Conservation (phyloP, 2,113 vertebrate genomes). For the Anas platyrhynchos region DNA sequence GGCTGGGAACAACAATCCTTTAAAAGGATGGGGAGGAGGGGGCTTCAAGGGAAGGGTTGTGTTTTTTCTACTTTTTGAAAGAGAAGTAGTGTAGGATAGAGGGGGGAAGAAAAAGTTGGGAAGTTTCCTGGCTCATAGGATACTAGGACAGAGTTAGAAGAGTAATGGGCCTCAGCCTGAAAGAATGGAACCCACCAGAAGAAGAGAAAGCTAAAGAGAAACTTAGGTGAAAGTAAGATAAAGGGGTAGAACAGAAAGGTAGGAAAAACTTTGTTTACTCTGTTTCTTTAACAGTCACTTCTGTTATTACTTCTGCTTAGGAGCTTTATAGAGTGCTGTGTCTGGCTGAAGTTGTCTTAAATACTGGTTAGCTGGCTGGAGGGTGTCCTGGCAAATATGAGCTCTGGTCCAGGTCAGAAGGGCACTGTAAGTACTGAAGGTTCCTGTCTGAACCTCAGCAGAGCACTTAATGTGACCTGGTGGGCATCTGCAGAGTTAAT, state of each 20-base stretch:
- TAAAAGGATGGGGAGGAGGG: neutral
- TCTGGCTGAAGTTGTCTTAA: fast-evolving
- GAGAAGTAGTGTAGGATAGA: fast-evolving
- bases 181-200: neutral
- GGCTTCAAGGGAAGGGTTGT: fast-evolving
- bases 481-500: neutral
- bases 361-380: neutral
- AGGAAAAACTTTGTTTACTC: fast-evolving
- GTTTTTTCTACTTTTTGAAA: fast-evolving
- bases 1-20: neutral
- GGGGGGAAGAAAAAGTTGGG: fast-evolving
- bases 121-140: fast-evolving
- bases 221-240: fast-evolving
- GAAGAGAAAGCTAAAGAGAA: fast-evolving
- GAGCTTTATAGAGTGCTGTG: fast-evolving
- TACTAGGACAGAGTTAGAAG: fast-evolving
- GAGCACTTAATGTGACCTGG: neutral
- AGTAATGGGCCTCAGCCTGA: fast-evolving
- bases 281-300: fast-evolving
- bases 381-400: fast-evolving
- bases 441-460: fast-evolving
- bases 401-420: neutral
- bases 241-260: fast-evolving
- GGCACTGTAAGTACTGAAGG: neutral
- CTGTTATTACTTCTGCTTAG: neutral